Conservation (phyloP, 2,113 vertebrate genomes). For the Ahaetulla prasina region DNA sequence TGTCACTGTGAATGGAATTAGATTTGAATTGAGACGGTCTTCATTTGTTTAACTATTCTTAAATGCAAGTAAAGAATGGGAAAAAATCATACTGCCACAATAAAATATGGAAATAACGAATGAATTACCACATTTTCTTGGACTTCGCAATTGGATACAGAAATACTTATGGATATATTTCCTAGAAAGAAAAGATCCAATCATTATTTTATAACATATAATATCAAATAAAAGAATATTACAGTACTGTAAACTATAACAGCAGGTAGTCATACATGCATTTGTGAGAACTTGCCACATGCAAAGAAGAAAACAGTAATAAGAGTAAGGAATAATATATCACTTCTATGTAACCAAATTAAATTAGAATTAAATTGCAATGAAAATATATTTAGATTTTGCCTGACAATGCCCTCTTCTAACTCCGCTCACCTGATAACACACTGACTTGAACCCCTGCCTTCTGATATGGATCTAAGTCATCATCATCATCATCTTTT, state of each 20-base stretch:
- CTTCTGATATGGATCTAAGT: neutral
- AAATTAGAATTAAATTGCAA: neutral
- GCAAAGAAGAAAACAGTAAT: neutral
- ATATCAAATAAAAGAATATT: neutral
- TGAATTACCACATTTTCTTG: slow-evolving; percentile 95
- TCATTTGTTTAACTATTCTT: neutral
- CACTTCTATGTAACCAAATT: neutral
- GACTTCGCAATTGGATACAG: slow-evolving; percentile 94
- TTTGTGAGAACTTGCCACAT: neutral
- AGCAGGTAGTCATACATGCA: neutral
- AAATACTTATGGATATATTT: slow-evolving; percentile 92
- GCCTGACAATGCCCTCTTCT: neutral
- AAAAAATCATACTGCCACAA: neutral
- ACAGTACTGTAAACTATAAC: neutral
- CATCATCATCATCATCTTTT: no score
- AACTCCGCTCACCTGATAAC: neutral
- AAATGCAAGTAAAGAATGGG: neutral
- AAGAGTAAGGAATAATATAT: neutral
- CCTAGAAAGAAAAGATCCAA: slow-evolving; percentile 73
- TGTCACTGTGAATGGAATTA: neutral
- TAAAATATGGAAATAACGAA: neutral
- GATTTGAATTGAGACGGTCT: neutral
- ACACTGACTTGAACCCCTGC: neutral
- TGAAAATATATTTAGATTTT: neutral
- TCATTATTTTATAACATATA: slow-evolving; percentile 33